phyloP scores from a whole-genome alignment of 2,797 vertebrate species.

The Babyrousa celebensis region DNA sequence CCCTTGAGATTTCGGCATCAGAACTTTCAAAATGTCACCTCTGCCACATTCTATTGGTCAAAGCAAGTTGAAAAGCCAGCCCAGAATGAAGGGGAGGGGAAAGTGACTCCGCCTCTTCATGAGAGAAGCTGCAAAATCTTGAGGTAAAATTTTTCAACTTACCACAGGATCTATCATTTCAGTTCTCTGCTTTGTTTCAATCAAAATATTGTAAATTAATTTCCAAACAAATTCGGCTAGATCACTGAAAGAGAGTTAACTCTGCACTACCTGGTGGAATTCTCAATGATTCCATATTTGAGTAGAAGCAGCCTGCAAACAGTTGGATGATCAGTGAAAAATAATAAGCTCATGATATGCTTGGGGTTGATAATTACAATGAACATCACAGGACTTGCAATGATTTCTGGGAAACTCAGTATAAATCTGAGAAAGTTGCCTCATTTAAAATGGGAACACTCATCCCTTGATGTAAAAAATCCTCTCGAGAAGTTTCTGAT shows the following conservation, averaged over 20 bases:
- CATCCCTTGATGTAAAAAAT: not conserved
- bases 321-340: not conserved
- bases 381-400: not conserved
- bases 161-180: not conserved
- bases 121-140: not conserved
- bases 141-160: not conserved
- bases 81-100: not conserved
- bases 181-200: not conserved
- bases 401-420: not conserved
- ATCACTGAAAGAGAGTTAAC: not conserved
- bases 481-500: slow-evolving; percentile 51
- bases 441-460: not conserved
- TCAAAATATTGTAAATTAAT: not conserved
- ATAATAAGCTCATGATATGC: not conserved
- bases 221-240: not conserved
- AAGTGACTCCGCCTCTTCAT: not conserved
- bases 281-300: not conserved
- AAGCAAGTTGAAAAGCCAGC: not conserved
- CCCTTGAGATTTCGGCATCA: not conserved
- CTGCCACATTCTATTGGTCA: not conserved
- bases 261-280: not conserved
- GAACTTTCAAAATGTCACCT: not conserved
- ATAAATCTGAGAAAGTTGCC: slow-evolving; percentile 12
- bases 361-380: not conserved
- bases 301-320: not conserved